Conservation (phyloP, 2,888 invertebrate species). For the Eristalinus aeneus region DNA sequence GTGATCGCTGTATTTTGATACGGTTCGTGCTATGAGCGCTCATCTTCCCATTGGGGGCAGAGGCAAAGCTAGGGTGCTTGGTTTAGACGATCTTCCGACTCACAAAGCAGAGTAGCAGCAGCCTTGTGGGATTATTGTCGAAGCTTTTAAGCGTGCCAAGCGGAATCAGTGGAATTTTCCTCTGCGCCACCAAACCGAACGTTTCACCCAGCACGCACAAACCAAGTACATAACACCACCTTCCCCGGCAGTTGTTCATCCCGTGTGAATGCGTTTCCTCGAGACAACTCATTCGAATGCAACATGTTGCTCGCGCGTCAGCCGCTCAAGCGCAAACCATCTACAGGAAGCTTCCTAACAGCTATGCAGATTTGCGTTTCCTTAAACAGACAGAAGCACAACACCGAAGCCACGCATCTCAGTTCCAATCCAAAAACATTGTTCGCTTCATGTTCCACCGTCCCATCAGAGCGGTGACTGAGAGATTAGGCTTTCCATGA, state of each 20-base stretch:
- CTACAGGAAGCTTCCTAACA: constrained; percentile 38
- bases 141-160: too few relatives aligned
- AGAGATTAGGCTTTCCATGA: not conserved
- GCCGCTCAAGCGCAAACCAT: not conserved
- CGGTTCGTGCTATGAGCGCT: too few relatives aligned
- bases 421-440: not conserved
- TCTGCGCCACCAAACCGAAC: too few relatives aligned
- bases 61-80: too few relatives aligned
- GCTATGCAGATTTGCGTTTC: constrained; percentile 30
- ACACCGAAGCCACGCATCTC: not conserved
- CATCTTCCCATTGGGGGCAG: too few relatives aligned
- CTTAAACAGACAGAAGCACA: not conserved
- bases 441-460: not conserved
- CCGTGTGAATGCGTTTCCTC: not conserved
- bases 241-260: not conserved
- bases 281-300: constrained; percentile 12
- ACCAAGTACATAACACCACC: not conserved
- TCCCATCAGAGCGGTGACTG: not conserved
- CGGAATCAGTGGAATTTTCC: too few relatives aligned
- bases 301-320: constrained; percentile 9
- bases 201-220: too few relatives aligned
- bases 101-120: too few relatives aligned
- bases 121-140: too few relatives aligned
- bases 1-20: too few relatives aligned
- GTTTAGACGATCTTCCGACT: too few relatives aligned